These are phyloP conservation scores for Latrodectus elegans DNA, from an alignment of 2,888 invertebrate genomes.

Conservation along the genomic window DNA sequence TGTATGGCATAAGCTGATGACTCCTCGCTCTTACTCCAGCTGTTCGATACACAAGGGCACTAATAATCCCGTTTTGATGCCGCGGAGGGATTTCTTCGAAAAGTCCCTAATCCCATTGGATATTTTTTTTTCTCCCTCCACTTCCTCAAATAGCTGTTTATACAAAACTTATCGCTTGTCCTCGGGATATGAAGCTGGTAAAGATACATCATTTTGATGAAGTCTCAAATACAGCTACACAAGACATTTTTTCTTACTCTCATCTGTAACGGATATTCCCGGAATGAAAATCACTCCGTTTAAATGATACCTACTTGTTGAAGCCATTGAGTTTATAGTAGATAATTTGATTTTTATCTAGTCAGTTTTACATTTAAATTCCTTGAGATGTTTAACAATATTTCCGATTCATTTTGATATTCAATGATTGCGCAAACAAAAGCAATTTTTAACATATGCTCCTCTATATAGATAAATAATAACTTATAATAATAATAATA, in stretches of 20 bases:
- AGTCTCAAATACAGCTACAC: not conserved
- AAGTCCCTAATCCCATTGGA: constrained; percentile 6
- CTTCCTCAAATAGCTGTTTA: constrained; percentile 1
- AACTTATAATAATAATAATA: too few relatives aligned
- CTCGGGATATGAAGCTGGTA: constrained; percentile 2
- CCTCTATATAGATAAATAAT: too few relatives aligned
- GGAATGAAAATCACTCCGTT: not conserved
- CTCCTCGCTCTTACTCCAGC: not conserved
- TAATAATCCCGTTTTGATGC: constrained; percentile 26
- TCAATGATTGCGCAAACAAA: too few relatives aligned
- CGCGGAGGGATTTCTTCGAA: not conserved
- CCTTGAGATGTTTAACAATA: too few relatives aligned
- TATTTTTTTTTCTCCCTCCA: not conserved
- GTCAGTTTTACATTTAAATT: too few relatives aligned
- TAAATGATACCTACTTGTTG: not conserved
- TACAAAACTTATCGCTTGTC: constrained; percentile 14
- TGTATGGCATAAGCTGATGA: constrained; percentile 39
- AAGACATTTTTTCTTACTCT: too few relatives aligned
- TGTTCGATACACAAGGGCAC: constrained; percentile 19
- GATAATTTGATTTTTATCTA: too few relatives aligned
- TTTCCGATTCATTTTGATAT: too few relatives aligned
- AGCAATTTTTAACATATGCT: too few relatives aligned
- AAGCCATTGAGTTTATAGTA: too few relatives aligned
- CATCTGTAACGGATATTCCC: not conserved
- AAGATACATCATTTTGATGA: constrained; percentile 1